Evolutionary conservation across 1,140 invertebrate genomes (phyloP), one percentile per base, ranked within the genome.

Genomic region (Holcopasites calliopsidis): DNA sequence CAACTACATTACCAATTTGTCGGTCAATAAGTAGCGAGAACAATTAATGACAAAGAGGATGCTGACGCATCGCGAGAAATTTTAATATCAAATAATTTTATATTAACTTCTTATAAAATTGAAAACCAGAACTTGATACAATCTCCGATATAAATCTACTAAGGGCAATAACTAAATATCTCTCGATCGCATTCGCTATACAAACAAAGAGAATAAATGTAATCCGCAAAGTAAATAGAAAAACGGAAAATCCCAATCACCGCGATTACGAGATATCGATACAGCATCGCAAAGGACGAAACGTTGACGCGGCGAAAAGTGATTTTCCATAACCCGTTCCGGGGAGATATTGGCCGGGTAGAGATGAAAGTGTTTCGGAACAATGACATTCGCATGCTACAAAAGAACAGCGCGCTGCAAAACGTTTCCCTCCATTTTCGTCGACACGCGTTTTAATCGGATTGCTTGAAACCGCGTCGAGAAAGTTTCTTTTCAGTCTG

Each of bases 311-410:
- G 26, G 21, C 52, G 10, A 16, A 8, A 3, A 44, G 40, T 28
- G 44, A 61, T 44, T 61, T 44, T 26, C 40, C 40, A 61, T 61
- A 44, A 61, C 58, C 16, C 23, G 38, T 28, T 23, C n/a, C n/a
- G 8, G n/a, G n/a, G n/a, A 40, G 58, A 44, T 44, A 44, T 44
- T 28, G 38, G 10, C 18, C 40, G 10, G 7, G 8, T 40, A 2
- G 58, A 44, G 58, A 44, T 61, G 23, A 61, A 61, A 44, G 23
- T 16, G 23, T 44, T 44, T 28, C 2, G 23, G 7, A 44, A 16
- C 38, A 61, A 28, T 44, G 38, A 1, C 6, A 61, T 61, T 42
- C 55, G 7, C n/a, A n/a, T 10, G 33, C 31, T 10, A n/a, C n/a
- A 38, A 57, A 57, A 10, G 33, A 33, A 23, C 33, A n/a, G n/a